Evolutionary conservation across 2,888 invertebrate species (phyloP), one percentile per base, ranked within the genome.

Genomic region (Acleris literana): DNA sequence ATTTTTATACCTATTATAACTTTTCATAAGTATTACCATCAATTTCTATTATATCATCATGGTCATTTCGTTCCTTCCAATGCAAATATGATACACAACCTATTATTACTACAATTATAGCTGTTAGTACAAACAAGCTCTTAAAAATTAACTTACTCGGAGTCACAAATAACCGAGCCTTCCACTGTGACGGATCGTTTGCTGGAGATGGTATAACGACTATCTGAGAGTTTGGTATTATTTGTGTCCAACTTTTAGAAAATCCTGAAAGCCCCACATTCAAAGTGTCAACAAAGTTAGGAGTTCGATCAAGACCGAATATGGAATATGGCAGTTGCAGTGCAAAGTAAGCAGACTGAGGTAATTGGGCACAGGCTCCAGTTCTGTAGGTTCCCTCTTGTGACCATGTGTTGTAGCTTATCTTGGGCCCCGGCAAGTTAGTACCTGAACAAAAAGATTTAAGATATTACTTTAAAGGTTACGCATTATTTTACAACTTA

Each of bases 181-280:
- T 96, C 99, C 99, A 99, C 73, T 94, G 94, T 3, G 93, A 93
- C 0, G 98, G 96, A 63, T 96, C 94, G 69, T 94, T 92, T 0
- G 95, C 94, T 6, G 97, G 98, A 80, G 95, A 94, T 2, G 99
- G 99, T 68, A 99, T 97, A 1, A 99, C 97, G 44, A 99, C 97
- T 87, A 99, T 96, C 87, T 99, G 99, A 0, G 99, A 99, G 83
- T 99, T 99, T 0, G 99, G 99, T 81, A 99, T 99, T 61, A 99
- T 96, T 85, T 98, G 98, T 0, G 96, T 95, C 97, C 97, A 99
- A 66, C 94, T 95, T 72, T 95, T 95, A 0, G 93, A 94, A 76
- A 93, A 93, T 64, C 94, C 94, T n/a, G 94, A 95, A 57, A 96
- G 87, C 9, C 97, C 97, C 2, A 98, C 97, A 63, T 94, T 95